Evolutionary conservation across 1,140 invertebrate genomes (phyloP), one percentile per base, ranked within the genome.

Genomic region (Zaprionus taronus): DNA sequence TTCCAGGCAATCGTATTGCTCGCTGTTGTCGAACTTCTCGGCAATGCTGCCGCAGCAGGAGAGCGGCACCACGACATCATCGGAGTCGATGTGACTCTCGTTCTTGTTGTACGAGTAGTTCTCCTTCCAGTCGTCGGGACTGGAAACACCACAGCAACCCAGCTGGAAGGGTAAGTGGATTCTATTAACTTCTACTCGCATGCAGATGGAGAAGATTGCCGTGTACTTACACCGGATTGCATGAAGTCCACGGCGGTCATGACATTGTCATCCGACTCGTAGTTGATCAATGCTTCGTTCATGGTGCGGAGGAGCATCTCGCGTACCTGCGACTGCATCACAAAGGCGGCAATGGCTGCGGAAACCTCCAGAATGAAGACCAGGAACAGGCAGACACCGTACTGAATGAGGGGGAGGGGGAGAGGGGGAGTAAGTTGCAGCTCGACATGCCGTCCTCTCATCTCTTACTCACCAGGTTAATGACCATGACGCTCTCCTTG

Each of bases 341-440:
- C 94, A 82, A 96, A 97, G 3, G 96, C 97, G 1, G 96, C 95
- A 86, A 98, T 96, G 24, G 96, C 96, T 6, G 96, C 97, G 2
- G 96, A 94, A 5, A 98, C 93, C 93, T 98, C 97, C 91, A 98
- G 81, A 31, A 98, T 93, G 62, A 98, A 95, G 7, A 98, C 95
- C 49, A 97, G 53, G 5, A 94, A 95, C 71, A 98, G 93, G 36
- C 96, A 95, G 12, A 97, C 94, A 91, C 96, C 96, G 93, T 98
- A 98, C 97, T 98, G 86, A 47, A 38, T 2, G 49, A 53, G 6
- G 3, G n/a, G 49, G 1, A 7, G 5, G 1, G 4, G 5, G 47
- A n/a, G n/a, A n/a, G 5, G 41, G 36, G 36, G 4, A 12, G 4
- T 44, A 9, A 51, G 47, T 51, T 12, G 12, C 47, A 51, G 20